phyloP scores from a whole-genome alignment of 2,797 vertebrate species.

The Myotis pilosus region DNA sequence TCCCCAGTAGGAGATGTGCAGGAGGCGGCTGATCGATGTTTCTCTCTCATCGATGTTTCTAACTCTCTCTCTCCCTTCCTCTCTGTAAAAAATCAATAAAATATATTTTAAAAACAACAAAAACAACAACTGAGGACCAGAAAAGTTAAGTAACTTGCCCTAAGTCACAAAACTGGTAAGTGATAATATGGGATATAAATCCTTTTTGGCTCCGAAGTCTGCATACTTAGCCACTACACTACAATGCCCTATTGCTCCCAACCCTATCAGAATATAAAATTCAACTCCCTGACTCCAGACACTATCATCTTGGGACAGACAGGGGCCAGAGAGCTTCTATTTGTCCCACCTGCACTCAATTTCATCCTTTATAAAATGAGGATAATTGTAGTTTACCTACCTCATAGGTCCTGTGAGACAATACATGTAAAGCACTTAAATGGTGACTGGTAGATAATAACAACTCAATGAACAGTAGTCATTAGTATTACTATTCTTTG shows the following conservation, averaged over 20 bases:
- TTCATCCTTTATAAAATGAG: constrained; percentile 43
- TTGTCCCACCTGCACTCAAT: constrained; percentile 24
- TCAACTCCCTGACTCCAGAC: constrained; percentile 31
- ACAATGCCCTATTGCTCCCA: background rate
- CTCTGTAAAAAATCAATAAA: no score
- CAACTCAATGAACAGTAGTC: constrained; percentile 32
- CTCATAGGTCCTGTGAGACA: background rate
- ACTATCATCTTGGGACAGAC: background rate
- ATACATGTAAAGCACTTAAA: constrained; percentile 13
- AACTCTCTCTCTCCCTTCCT: no score
- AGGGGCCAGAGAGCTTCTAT: constrained; percentile 6
- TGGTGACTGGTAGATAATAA: background rate
- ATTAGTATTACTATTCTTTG: background rate
- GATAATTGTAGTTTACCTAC: constrained; percentile 36
- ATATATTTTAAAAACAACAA: no score
- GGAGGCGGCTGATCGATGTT: no score
- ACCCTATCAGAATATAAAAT: constrained; percentile 33
- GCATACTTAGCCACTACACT: background rate
- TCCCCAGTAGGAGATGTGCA: no score
- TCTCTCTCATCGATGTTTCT: no score
- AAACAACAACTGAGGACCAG: constrained; percentile 17
- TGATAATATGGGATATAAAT: background rate
- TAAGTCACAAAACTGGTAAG: constrained; percentile 22
- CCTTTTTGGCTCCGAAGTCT: background rate
- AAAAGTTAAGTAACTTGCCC: background rate